phyloP scores from a whole-genome alignment of 2,113 vertebrate species.

The Boulengeromyrus knoepffleri region DNA sequence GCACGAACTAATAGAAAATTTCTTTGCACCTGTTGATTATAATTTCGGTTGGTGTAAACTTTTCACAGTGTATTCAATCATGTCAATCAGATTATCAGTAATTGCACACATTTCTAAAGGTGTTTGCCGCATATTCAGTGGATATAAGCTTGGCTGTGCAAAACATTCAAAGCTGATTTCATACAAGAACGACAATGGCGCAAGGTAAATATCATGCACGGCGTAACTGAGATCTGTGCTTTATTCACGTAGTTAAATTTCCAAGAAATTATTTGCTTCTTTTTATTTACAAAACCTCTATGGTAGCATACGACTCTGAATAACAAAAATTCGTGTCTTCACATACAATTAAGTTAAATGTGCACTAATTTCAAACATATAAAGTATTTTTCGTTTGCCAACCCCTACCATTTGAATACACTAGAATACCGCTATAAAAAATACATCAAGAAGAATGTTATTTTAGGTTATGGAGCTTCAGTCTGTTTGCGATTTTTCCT shows the following conservation, averaged over 20 bases:
- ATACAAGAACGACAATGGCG: background rate
- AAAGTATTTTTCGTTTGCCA: background rate
- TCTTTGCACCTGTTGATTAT: background rate
- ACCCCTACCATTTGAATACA: background rate
- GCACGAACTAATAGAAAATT: background rate
- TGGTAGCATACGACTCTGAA: background rate
- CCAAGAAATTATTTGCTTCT: background rate
- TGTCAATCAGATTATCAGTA: background rate
- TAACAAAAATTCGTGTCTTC: background rate
- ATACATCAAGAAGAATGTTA: background rate
- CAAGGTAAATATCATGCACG: background rate
- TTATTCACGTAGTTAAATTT: background rate
- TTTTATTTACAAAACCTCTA: background rate
- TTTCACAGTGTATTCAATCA: background rate
- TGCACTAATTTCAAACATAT: background rate
- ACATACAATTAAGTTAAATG: background rate
- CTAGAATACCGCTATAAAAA: background rate
- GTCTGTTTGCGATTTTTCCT: background rate
- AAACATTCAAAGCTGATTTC: background rate
- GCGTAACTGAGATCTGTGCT: background rate
- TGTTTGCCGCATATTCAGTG: background rate
- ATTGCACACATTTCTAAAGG: background rate
- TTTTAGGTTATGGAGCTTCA: background rate
- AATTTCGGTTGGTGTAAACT: background rate
- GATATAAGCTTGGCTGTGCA: background rate